phyloP scores from a whole-genome alignment of 92 coral and sea anemone species.

The Actinernus sp. region DNA sequence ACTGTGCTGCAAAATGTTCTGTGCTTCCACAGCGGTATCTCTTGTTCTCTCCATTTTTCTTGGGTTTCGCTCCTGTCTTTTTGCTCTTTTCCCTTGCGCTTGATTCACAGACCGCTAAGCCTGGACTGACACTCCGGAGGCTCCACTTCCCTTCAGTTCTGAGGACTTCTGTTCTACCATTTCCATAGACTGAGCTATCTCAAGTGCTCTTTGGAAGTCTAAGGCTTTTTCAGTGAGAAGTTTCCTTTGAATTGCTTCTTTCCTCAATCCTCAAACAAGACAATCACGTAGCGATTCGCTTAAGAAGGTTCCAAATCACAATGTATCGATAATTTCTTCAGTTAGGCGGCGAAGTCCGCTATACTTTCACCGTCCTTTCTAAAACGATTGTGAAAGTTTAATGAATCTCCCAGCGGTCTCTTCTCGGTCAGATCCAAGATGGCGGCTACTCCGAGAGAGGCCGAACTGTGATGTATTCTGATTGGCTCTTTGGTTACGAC shows the following conservation, averaged over 20 bases:
- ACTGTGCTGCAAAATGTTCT: slow-evolving; percentile 3
- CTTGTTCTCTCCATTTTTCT: not conserved
- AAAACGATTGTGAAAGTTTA: slow-evolving; percentile 19
- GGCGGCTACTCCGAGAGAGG: no score
- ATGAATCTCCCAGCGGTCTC: slow-evolving; percentile 27
- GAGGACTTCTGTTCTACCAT: slow-evolving; percentile 19
- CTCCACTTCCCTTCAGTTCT: slow-evolving; percentile 22
- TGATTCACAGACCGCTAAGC: no score
- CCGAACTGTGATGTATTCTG: no score
- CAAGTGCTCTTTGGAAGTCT: slow-evolving; percentile 19
- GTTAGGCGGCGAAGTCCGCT: slow-evolving; percentile 16
- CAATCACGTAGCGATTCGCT: slow-evolving; percentile 14
- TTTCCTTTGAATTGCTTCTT: slow-evolving; percentile 18
- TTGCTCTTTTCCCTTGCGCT: no score
- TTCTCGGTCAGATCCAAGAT: no score
- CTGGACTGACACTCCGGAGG: not conserved
- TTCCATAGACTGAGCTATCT: slow-evolving; percentile 38
- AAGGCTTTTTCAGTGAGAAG: slow-evolving; percentile 28
- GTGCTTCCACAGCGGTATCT: slow-evolving; percentile 16
- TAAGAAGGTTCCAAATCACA: slow-evolving; percentile 8
- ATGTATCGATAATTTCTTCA: slow-evolving; percentile 16
- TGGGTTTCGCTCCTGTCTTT: not conserved
- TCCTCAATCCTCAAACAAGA: slow-evolving; percentile 26
- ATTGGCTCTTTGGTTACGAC: no score
- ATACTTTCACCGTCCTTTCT: slow-evolving; percentile 10